Base-by-base conservation (phyloP, 2,888 invertebrate genomes). In the Macaria liturata region DNA sequence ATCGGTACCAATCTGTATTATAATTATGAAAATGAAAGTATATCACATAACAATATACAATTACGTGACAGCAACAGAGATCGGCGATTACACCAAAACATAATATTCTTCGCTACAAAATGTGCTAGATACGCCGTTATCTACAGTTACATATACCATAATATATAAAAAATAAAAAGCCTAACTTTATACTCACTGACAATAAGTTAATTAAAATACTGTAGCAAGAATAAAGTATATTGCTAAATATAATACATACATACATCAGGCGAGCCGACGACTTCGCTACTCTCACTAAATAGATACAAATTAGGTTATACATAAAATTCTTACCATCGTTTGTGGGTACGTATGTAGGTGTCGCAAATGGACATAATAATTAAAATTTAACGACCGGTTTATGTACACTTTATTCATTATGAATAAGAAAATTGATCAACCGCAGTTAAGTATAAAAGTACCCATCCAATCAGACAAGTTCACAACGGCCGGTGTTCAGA, bases 21-120 rank as follows among this genome's bases (percentile, higher is more conserved):
- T 78, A n/a, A 78, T 75, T 75, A 80, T 73, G 80, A 81, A 59
- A 52, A 32, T 54, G 45, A 54, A 81, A 78, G 66, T 72, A 77
- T 70, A 83, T 78, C 80, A 85, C 78, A 83, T 84, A 83, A 84
- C 80, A 85, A 85, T 80, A 81, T 83, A 82, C 79, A 83, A 74
- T 72, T 75, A 70, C 67, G 69, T 69, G 76, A 77, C 71, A 81
- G 68, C 78, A 84, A 83, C 80, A 78, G 77, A 81, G 69, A 75
- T 68, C 65, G 70, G 71, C 77, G 61, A 72, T 64, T 69, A 70
- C 64, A 80, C 80, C 79, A 82, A 84, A 71, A 42, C 9, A 79
- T 70, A 73, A 70, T 74, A 66, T 75, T 76, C 74, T 72, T 74
- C 70, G 76, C 77, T 82, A 83, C 75, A 77, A 80, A 81, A 78